Percentiles rank a stretch among this genome's conserved stretches.
phyloP scores from a whole-genome alignment of 2,113 vertebrate species.

The Halcyon malimbica region DNA sequence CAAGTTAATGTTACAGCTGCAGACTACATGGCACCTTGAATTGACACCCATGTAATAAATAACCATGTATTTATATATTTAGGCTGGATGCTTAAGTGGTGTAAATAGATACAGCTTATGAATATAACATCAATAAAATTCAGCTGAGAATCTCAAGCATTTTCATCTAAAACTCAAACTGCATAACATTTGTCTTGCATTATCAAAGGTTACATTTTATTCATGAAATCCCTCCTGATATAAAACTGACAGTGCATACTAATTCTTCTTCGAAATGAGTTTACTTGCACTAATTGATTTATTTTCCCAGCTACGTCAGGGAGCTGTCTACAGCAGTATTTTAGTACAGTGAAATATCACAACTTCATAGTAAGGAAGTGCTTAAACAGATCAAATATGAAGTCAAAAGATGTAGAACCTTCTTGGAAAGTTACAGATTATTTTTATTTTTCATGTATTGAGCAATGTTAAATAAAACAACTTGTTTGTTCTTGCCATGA shows the following conservation, averaged over 20 bases:
- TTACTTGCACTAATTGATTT: conserved; percentile 54
- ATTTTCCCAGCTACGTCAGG: background rate
- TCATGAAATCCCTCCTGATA: conserved; percentile 31
- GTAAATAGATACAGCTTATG: background rate
- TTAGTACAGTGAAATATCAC: conserved; percentile 10
- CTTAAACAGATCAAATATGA: background rate
- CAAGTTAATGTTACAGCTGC: background rate
- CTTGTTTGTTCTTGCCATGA: conserved; percentile 25
- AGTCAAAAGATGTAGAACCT: conserved; percentile 9
- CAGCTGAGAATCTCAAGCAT: background rate
- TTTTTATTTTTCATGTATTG: background rate
- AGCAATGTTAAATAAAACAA: conserved; percentile 16
- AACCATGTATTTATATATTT: background rate
- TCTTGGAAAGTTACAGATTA: conserved; percentile 1
- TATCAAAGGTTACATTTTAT: conserved; percentile 50
- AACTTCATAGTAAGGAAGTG: background rate
- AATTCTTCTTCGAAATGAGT: conserved; percentile 51
- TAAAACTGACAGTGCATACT: conserved; percentile 51
- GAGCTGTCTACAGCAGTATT: background rate
- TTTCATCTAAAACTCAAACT: conserved; percentile 26
- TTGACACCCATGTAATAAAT: background rate
- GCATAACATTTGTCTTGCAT: background rate
- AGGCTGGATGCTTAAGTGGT: background rate
- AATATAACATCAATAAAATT: background rate
- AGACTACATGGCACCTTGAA: background rate